Percentiles rank a stretch among this genome's conserved stretches.
Conservation (phyloP, 2,797 vertebrate genomes). For the Rhodeus uyekii region DNA sequence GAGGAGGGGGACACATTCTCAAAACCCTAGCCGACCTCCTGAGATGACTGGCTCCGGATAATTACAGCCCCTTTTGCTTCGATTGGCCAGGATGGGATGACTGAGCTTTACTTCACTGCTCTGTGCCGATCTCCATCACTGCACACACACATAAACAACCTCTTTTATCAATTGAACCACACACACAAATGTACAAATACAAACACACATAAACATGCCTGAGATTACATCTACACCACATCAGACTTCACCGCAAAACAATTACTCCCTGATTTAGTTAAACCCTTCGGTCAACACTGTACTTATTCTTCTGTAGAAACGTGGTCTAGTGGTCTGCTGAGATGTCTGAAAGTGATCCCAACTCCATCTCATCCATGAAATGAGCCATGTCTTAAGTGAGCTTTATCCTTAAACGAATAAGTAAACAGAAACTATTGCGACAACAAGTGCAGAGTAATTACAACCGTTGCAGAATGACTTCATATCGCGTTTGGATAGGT, state of each 20-base stretch:
- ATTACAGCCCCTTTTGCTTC: conserved; percentile 55
- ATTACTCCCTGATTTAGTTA: conserved; percentile 39
- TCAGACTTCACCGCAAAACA: conserved; percentile 26
- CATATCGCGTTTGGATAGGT: conserved; percentile 1
- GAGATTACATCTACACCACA: conserved; percentile 33
- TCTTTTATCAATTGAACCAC: conserved; percentile 10
- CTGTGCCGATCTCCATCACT: background rate
- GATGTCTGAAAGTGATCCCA: conserved; percentile 8
- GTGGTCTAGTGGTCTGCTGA: conserved; percentile 25
- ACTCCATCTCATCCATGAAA: background rate
- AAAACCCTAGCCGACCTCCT: conserved; percentile 55
- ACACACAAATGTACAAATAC: background rate
- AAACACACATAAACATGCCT: conserved; percentile 23
- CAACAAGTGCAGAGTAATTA: conserved; percentile 13
- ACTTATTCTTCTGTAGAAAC: conserved; percentile 27
- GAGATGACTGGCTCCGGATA: conserved; percentile 58
- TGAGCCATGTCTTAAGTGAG: conserved; percentile 2
- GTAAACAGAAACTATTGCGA: background rate
- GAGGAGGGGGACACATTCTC: conserved; percentile 51
- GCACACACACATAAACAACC: conserved; percentile 2
- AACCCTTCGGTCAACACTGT: conserved; percentile 40
- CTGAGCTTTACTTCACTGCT: conserved; percentile 18
- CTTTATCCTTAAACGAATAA: background rate
- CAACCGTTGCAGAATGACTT: background rate
- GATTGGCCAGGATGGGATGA: background rate